Evolutionary conservation across 2,113 vertebrate genomes (phyloP).

Genomic region (Rynchops niger): DNA sequence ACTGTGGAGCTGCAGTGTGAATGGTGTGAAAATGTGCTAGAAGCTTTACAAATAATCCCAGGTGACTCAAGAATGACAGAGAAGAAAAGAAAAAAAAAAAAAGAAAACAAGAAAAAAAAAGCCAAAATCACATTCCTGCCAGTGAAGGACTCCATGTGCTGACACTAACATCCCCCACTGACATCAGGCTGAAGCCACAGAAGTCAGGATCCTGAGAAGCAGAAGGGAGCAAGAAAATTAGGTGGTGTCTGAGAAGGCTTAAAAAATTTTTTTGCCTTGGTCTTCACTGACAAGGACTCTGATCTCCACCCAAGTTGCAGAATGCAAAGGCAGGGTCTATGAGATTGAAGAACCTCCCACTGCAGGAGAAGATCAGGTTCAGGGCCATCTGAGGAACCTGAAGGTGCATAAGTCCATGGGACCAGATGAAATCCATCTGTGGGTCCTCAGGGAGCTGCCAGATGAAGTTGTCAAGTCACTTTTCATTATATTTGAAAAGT

Average conservation of each 20-base stretch:
- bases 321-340: too few species aligned
- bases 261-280: neutral
- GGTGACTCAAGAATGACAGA: neutral
- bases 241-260: neutral
- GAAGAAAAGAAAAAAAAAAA: neutral
- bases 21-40: neutral
- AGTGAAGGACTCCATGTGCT: neutral
- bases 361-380: too few species aligned
- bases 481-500: too few species aligned
- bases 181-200: neutral
- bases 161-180: neutral
- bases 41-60: neutral
- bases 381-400: too few species aligned
- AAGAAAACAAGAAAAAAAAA: too few species aligned
- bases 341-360: too few species aligned
- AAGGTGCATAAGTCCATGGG: too few species aligned
- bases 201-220: neutral
- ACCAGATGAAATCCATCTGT: too few species aligned
- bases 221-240: neutral
- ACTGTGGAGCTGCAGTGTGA: neutral
- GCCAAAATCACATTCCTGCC: neutral
- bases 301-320: too few species aligned
- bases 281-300: too few species aligned
- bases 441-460: too few species aligned
- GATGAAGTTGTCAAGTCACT: too few species aligned